phyloP scores from a whole-genome alignment of 2,113 vertebrate species.

The Cryptoleucopteryx plumbea region DNA sequence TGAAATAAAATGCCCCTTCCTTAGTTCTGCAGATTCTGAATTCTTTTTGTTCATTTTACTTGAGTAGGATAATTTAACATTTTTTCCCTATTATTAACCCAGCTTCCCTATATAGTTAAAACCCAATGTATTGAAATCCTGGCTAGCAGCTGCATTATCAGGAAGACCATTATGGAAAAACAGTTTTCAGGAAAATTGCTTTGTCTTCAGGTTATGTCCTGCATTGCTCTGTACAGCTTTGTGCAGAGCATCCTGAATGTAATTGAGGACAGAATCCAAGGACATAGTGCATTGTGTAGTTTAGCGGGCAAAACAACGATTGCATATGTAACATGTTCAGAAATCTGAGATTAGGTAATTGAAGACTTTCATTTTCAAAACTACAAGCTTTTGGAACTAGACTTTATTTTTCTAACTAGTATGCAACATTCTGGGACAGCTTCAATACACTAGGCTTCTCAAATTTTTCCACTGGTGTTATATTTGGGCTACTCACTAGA shows the following conservation, averaged over 20 bases:
- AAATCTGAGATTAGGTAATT: neutral
- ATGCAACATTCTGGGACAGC: neutral
- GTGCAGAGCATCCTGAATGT: neutral
- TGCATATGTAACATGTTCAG: neutral
- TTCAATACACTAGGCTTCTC: neutral
- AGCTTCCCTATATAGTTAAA: neutral
- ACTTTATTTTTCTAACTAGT: neutral
- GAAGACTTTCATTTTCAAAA: neutral
- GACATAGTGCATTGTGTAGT: neutral
- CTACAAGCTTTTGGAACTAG: neutral
- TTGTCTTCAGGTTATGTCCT: neutral
- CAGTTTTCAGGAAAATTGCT: neutral
- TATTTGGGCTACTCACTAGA: neutral
- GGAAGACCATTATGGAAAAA: neutral
- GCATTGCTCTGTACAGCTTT: neutral
- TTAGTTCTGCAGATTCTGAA: neutral
- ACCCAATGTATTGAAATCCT: neutral
- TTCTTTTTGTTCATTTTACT: neutral
- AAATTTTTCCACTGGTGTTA: neutral
- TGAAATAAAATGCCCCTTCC: neutral
- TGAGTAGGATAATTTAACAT: neutral
- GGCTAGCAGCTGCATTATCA: neutral
- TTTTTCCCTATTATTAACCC: neutral
- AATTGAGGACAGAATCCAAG: neutral
- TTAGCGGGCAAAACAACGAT: neutral